phyloP scores from a whole-genome alignment of 2,797 vertebrate species.

The Coregonus ussuriensis region DNA sequence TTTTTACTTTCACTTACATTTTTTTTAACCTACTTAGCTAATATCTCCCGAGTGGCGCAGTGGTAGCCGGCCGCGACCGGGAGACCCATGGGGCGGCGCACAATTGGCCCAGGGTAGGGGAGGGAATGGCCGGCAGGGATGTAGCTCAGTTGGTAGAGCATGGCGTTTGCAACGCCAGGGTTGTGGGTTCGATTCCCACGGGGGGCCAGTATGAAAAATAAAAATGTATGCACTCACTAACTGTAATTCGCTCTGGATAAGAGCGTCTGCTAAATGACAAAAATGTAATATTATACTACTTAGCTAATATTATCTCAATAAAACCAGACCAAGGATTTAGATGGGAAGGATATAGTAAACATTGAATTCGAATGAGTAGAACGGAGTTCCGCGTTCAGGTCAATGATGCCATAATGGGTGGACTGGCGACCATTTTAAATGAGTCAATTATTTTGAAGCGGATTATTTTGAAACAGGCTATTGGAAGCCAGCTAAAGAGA shows the following conservation, averaged over 20 bases:
- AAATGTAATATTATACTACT: not conserved
- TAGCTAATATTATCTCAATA: not conserved
- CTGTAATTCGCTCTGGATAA: no score
- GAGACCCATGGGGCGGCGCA: no score
- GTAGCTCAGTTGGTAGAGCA: no score
- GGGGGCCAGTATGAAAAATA: no score
- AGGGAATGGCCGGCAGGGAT: no score
- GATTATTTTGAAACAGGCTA: not conserved
- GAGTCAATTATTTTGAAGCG: not conserved
- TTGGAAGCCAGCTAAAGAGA: not conserved
- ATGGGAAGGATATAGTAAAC: not conserved
- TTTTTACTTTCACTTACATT: not conserved
- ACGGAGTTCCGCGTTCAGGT: not conserved
- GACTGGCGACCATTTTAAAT: not conserved
- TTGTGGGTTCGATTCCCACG: no score
- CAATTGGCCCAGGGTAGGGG: no score
- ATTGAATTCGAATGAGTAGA: not conserved
- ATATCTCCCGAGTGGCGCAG: not conserved
- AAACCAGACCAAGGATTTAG: not conserved
- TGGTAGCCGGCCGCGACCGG: no score
- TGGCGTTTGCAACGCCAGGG: no score
- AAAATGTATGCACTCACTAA: no score
- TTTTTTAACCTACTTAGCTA: not conserved
- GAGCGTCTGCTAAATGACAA: no score
- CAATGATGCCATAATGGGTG: not conserved